Conservation (phyloP, 2,888 invertebrate genomes). For the Notodonta dromedarius region DNA sequence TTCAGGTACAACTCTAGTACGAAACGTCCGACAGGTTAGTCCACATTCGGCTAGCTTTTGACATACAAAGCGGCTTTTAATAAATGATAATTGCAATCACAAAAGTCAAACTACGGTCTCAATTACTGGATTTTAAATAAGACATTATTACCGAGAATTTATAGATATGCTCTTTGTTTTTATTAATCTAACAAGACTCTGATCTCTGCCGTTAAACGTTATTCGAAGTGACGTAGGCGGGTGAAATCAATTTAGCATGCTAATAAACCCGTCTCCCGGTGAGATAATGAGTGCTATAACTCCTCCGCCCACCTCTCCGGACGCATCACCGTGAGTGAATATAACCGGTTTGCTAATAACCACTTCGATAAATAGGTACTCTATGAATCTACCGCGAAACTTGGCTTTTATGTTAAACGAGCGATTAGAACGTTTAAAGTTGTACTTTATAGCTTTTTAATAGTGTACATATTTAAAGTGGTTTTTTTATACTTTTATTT, state of each 20-base stretch:
- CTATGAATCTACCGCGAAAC: constrained; percentile 57
- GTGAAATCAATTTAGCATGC: constrained; percentile 67
- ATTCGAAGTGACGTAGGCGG: constrained; percentile 51
- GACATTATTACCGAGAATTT: constrained; percentile 23
- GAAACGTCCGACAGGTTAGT: constrained; percentile 11
- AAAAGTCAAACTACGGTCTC: constrained; percentile 24
- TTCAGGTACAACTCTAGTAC: constrained; percentile 30
- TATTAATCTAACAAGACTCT: constrained; percentile 19
- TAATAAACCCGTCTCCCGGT: constrained; percentile 59
- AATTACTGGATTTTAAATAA: constrained; percentile 29
- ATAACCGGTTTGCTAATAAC: constrained; percentile 47
- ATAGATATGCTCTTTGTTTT: constrained; percentile 17
- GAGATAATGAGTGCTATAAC: constrained; percentile 59
- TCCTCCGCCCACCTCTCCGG: constrained; percentile 42
- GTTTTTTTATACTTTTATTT: constrained; percentile 56
- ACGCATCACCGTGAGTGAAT: constrained; percentile 30
- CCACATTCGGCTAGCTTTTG: constrained; percentile 23
- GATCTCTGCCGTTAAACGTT: constrained; percentile 26
- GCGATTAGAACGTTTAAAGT: constrained; percentile 44
- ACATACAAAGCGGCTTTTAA: constrained; percentile 14
- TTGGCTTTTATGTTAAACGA: constrained; percentile 43
- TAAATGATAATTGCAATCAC: constrained; percentile 19
- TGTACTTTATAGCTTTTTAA: constrained; percentile 60
- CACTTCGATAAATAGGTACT: constrained; percentile 41
- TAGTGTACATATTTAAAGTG: constrained; percentile 62